A percentile compares a stretch with the other conserved stretches of the same genome.
phyloP scores from a whole-genome alignment of 2,888 invertebrate genomes.

The Gnatocerus cornutus region DNA sequence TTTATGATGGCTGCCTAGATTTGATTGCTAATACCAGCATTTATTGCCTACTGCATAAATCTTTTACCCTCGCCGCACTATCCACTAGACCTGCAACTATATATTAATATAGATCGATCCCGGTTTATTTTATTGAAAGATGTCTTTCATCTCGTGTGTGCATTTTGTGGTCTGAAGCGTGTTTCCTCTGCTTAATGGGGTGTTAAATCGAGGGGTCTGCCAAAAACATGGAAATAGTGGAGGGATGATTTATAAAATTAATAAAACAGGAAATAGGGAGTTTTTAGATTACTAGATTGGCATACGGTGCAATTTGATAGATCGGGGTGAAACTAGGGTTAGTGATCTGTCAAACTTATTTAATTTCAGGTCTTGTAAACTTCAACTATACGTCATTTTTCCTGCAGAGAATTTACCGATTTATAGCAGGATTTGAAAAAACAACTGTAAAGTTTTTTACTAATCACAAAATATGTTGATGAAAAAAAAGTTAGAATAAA shows the following conservation, averaged over 20 bases:
- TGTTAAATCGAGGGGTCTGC: slow-evolving; percentile 17
- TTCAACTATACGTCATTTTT: too few species aligned
- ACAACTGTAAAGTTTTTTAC: too few species aligned
- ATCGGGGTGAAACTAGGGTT: too few species aligned
- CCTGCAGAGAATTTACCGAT: too few species aligned
- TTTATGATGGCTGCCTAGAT: slow-evolving; percentile 64
- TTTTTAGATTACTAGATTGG: too few species aligned
- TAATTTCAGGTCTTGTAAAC: too few species aligned
- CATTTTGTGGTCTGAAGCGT: slow-evolving; percentile 25
- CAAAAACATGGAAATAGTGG: background rate
- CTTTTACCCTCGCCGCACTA: slow-evolving; percentile 58
- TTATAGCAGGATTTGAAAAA: too few species aligned
- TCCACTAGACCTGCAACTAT: slow-evolving; percentile 52
- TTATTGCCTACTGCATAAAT: slow-evolving; percentile 68
- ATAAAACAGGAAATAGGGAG: background rate
- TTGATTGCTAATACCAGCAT: slow-evolving; percentile 67
- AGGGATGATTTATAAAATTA: slow-evolving; percentile 11
- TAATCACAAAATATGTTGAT: too few species aligned
- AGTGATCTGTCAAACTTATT: too few species aligned
- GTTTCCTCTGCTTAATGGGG: slow-evolving; percentile 23
- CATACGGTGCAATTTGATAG: too few species aligned
- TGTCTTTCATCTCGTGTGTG: slow-evolving; percentile 24
- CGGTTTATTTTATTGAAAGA: slow-evolving; percentile 32
- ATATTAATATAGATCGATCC: slow-evolving; percentile 52
- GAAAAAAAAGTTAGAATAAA: too few species aligned